A percentile compares a stretch with the other conserved stretches of the same genome.
Evolutionary conservation across 2,888 invertebrate species (phyloP).

Genomic region (Copidosoma aretas): DNA sequence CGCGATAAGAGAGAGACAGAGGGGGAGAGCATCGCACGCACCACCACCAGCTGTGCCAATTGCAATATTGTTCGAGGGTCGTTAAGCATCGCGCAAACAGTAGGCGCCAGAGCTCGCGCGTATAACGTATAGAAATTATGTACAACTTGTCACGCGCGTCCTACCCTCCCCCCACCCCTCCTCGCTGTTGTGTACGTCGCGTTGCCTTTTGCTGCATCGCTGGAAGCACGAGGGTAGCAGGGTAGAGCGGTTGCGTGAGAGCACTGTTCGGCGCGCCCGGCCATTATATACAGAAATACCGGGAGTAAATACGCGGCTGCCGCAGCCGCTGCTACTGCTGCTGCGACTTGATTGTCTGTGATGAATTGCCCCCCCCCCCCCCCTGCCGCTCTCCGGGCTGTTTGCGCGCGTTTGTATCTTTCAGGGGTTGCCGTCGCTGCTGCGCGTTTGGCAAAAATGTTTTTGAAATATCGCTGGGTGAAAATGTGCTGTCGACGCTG

Average conservation of each 20-base stretch:
- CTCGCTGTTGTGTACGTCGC: not conserved
- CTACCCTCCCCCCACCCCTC: not conserved
- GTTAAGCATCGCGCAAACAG: slow-evolving; percentile 1
- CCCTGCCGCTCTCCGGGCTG: too few species aligned
- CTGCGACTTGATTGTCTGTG: not conserved
- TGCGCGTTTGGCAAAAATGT: too few species aligned
- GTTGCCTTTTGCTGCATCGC: too few species aligned
- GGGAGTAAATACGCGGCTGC: too few species aligned
- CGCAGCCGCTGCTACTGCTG: too few species aligned
- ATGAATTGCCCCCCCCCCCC: not conserved
- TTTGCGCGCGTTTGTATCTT: too few species aligned
- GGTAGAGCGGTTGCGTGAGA: not conserved
- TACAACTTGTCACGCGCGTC: not conserved
- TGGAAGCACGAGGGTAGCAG: too few species aligned
- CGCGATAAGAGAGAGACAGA: slow-evolving; percentile 10
- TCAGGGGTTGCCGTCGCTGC: too few species aligned
- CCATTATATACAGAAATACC: too few species aligned
- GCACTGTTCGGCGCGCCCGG: not conserved
- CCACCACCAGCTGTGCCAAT: not conserved
- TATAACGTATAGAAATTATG: not conserved
- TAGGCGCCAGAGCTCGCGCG: not conserved
- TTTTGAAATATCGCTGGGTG: too few species aligned
- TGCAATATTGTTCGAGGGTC: not conserved
- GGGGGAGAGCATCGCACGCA: slow-evolving; percentile 1
- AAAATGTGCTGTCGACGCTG: too few species aligned